These are phyloP conservation scores for Apteryx mantelli DNA, from an alignment of 2,113 vertebrate species.

Conservation along the genomic window DNA sequence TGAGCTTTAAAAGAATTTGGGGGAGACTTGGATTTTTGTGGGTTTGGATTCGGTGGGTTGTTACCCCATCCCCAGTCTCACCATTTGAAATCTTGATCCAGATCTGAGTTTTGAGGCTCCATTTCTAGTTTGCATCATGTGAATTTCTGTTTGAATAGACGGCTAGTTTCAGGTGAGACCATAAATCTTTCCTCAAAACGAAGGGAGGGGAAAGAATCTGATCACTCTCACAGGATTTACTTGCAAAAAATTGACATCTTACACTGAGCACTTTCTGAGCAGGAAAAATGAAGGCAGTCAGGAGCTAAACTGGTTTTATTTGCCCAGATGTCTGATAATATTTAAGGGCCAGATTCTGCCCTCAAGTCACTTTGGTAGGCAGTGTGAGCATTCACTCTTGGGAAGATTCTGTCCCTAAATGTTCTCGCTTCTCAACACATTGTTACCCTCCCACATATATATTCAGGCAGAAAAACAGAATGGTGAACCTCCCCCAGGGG, in stretches of 20 bases:
- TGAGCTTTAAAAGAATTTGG: fast-evolving
- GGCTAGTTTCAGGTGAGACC: background rate
- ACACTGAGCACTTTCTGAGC: background rate
- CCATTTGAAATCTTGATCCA: background rate
- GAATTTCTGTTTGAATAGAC: conserved; percentile 8
- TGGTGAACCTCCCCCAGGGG: conserved; percentile 37
- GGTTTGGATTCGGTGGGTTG: background rate
- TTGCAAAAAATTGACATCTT: conserved; percentile 19
- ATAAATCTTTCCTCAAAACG: background rate
- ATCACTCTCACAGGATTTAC: background rate
- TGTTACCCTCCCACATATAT: conserved; percentile 55
- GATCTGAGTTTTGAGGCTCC: conserved; percentile 23
- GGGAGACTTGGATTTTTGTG: background rate
- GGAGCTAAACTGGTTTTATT: conserved; percentile 34
- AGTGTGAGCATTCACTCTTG: conserved; percentile 1
- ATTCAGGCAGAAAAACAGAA: conserved; percentile 57
- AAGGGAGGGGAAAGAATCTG: background rate
- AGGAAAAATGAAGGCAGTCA: conserved; percentile 13
- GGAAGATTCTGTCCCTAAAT: conserved; percentile 55
- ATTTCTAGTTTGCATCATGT: background rate
- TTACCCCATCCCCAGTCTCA: background rate
- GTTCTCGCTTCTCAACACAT: conserved; percentile 65
- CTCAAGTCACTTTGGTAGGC: conserved; percentile 11
- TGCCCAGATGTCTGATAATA: conserved; percentile 44
- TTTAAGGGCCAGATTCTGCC: conserved; percentile 39